Evolutionary conservation across 2,113 vertebrate species (phyloP).

Genomic region (Silurus meridionalis): DNA sequence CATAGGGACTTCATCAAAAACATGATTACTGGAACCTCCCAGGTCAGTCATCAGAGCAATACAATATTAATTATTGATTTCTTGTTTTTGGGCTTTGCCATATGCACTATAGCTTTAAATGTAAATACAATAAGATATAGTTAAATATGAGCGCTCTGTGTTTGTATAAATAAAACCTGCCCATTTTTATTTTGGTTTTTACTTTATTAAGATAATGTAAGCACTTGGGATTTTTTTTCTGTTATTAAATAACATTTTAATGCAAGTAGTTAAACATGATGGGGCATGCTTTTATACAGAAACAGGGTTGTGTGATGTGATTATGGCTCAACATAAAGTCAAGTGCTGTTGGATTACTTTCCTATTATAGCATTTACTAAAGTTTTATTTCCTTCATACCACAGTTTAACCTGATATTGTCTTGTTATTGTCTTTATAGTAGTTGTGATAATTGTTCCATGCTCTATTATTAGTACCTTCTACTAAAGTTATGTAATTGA

Average conservation of each 20-base stretch:
- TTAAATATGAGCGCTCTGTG: not conserved
- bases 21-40: constrained; percentile 98
- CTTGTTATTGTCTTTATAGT: not conserved
- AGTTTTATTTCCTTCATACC: not conserved
- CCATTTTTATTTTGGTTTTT: not conserved
- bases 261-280: not conserved
- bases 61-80: constrained; percentile 15
- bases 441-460: not conserved
- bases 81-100: not conserved
- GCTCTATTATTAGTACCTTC: not conserved
- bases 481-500: not conserved
- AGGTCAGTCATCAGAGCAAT: constrained; percentile 71
- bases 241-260: not conserved
- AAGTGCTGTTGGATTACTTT: not conserved
- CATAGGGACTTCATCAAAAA: constrained; percentile 99
- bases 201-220: not conserved
- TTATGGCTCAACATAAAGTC: not conserved
- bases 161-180: not conserved
- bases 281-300: not conserved
- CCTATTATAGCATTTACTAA: not conserved
- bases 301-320: not conserved
- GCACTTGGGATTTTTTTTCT: not conserved
- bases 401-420: not conserved
- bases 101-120: not conserved
- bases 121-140: not conserved